Conservation (phyloP, 1,140 invertebrate species). For the Bombus huntii region DNA sequence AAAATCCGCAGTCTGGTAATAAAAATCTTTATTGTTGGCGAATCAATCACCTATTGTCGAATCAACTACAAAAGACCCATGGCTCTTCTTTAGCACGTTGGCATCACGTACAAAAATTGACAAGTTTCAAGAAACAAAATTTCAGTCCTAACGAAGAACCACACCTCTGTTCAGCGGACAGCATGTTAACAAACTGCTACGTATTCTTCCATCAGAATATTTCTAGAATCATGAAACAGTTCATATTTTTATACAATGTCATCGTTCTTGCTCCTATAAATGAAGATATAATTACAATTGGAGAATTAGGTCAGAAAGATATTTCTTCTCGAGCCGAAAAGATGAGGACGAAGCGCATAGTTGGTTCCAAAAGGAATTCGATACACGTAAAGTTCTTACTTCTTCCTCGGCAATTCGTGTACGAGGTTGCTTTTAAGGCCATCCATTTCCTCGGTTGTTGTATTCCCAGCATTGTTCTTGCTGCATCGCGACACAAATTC, state of each 20-base stretch:
- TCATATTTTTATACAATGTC: not conserved
- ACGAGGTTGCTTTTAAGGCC: constrained; percentile 52
- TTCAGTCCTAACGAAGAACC: no score
- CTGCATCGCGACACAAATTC: constrained; percentile 39
- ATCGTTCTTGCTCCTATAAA: not conserved
- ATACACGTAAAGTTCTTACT: constrained; percentile 38
- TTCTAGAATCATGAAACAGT: no score
- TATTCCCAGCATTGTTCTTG: constrained; percentile 54
- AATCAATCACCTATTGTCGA: no score
- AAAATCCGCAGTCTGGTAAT: no score
- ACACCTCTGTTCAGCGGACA: no score
- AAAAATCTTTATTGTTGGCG: no score
- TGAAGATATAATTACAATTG: not conserved
- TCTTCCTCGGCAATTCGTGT: constrained; percentile 24
- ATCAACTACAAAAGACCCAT: no score
- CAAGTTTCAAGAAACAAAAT: no score
- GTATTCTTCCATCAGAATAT: no score
- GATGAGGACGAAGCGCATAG: not conserved
- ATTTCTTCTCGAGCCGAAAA: not conserved
- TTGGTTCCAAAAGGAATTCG: constrained; percentile 35
- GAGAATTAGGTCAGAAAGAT: constrained; percentile 3
- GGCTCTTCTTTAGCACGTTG: no score
- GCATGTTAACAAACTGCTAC: no score
- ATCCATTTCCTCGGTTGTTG: constrained; percentile 50
- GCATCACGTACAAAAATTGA: no score